Evolutionary conservation across 2,113 vertebrate species (phyloP), one percentile per base, ranked within the genome.

Genomic region (Nasalis larvatus): DNA sequence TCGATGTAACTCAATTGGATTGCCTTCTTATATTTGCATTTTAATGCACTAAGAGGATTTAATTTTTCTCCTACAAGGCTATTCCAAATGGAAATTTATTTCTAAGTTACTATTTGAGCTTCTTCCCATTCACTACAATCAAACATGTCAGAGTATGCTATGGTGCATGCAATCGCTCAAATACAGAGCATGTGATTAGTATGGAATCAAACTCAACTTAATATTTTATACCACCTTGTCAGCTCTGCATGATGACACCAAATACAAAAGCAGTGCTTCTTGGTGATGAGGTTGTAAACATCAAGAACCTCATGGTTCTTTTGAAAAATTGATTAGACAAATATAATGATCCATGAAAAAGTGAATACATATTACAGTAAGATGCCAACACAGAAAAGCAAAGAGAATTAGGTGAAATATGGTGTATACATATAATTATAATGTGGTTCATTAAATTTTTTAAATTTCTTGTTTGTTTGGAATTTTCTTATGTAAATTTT

Each of bases 31-130:
- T 73, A 86, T 83, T 93, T 89, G 60, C 96, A 97, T 98, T 98
- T 97, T 90, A 96, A 85, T 97, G 63, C 93, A 96, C 21, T 97
- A 92, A 56, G 90, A 94, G 49, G 97, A 78, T 56, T 47, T 97
- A 96, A 83, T 97, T 98, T 96, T 97, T 97, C 80, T 96, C 96
- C 94, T 97, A 54, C 17, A 91, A 69, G 95, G 47, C 37, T 88
- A 96, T 91, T 98, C 68, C 74, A 92, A 97, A 95, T 78, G 68
- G 81, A 49, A 97, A 95, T 77, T 60, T 18, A 87, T 97, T 97
- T 98, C 3, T 94, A 56, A 60, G 25, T 58, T 94, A 73, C 17
- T 97, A n/a, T 86, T 80, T 96, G n/a, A 35, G 83, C 77, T 96
- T 4, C 89, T 60, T 82, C 30, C 27, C 10, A 30, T 95, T 95